phyloP scores from a whole-genome alignment of 1,140 invertebrate genomes.

The Drosophila nigrodunni region DNA sequence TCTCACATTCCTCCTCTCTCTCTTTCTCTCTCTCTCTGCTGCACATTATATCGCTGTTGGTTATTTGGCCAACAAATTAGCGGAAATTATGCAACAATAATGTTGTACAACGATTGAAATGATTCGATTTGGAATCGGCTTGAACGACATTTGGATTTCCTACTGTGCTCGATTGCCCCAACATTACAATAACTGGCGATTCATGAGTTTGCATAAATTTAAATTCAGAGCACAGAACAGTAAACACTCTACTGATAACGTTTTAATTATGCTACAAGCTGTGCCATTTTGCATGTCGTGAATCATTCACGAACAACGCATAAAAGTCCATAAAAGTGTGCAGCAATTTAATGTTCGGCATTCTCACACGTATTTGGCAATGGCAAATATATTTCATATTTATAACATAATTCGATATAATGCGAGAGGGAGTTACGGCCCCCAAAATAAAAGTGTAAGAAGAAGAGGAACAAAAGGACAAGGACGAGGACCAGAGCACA shows the following conservation, averaged over 20 bases:
- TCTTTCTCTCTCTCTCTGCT: neutral
- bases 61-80: constrained; percentile 68
- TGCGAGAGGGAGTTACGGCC: constrained; percentile 48
- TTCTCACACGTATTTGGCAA: constrained; percentile 62
- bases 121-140: constrained; percentile 33
- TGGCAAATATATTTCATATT: constrained; percentile 76
- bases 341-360: constrained; percentile 56
- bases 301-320: constrained; percentile 56
- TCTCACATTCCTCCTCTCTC: neutral
- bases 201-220: too few relatives aligned
- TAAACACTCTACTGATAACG: constrained; percentile 52
- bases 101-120: constrained; percentile 41
- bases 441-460: neutral
- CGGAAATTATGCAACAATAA: constrained; percentile 76
- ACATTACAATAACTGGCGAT: too few relatives aligned
- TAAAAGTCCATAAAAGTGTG: constrained; percentile 72
- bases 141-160: constrained; percentile 25
- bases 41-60: constrained; percentile 51
- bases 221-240: neutral
- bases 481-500: constrained; percentile 17
- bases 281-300: constrained; percentile 18
- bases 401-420: constrained; percentile 83
- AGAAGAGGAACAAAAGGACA: neutral
- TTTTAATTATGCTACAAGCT: constrained; percentile 64
- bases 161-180: constrained; percentile 33